Percentiles rank a stretch among this genome's conserved stretches.
Evolutionary conservation across 2,888 invertebrate genomes (phyloP).

Genomic region (Drosophila multiciliata): DNA sequence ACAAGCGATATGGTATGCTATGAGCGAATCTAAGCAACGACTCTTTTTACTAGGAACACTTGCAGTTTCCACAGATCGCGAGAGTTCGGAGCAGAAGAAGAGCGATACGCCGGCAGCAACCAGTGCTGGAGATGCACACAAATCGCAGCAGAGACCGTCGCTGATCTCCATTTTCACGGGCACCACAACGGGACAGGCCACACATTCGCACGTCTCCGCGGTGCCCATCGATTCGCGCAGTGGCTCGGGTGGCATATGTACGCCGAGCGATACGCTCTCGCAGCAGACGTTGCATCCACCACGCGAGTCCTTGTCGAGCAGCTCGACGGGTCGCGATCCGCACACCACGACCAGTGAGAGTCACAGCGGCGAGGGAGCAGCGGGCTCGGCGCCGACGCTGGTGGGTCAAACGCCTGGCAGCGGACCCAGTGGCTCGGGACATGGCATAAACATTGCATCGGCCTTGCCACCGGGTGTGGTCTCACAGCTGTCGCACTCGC

Average conservation of each 20-base stretch:
- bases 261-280: slow-evolving; percentile 85
- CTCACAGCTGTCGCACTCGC: slow-evolving; percentile 85
- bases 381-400: slow-evolving; percentile 79
- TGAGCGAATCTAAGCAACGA: background rate
- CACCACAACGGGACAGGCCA: slow-evolving; percentile 85
- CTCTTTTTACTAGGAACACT: background rate
- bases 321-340: slow-evolving; percentile 86
- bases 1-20: slow-evolving; percentile 86
- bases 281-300: slow-evolving; percentile 85
- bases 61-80: slow-evolving; percentile 81
- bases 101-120: slow-evolving; percentile 85
- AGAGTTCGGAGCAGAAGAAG: slow-evolving; percentile 84
- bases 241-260: slow-evolving; percentile 84
- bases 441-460: slow-evolving; percentile 67
- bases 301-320: slow-evolving; percentile 87
- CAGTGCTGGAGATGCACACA: slow-evolving; percentile 86
- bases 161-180: slow-evolving; percentile 89
- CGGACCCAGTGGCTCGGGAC: slow-evolving; percentile 68
- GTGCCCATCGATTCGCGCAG: slow-evolving; percentile 84
- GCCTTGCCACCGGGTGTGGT: slow-evolving; percentile 82
- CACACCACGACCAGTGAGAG: slow-evolving; percentile 84
- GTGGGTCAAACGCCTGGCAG: slow-evolving; percentile 63
- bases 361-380: slow-evolving; percentile 83
- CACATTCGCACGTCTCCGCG: slow-evolving; percentile 84
- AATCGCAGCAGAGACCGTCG: slow-evolving; percentile 88